Evolutionary conservation across 2,888 invertebrate species (phyloP).

Genomic region (Callyntrura sp.): DNA sequence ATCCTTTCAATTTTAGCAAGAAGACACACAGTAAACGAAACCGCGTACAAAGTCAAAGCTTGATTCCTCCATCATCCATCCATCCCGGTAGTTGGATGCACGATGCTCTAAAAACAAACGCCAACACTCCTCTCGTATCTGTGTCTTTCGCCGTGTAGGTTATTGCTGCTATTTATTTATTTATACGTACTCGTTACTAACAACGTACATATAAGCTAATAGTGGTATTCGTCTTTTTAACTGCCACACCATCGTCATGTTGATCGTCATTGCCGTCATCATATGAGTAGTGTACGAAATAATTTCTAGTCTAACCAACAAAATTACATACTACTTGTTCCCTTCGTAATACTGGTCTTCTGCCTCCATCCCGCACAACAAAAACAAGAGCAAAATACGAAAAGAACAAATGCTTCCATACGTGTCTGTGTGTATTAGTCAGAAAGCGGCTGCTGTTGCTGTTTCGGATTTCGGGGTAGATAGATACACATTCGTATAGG

Average conservation of each 20-base stretch:
- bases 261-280: not conserved
- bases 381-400: not conserved
- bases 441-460: not conserved
- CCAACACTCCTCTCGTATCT: not conserved
- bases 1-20: too few relatives aligned
- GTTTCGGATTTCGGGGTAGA: not conserved
- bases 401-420: not conserved
- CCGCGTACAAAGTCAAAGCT: conserved; percentile 11
- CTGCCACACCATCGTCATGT: not conserved
- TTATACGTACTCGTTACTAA: not conserved
- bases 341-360: too few relatives aligned
- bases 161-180: not conserved
- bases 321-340: not conserved
- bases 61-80: conserved; percentile 3
- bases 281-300: not conserved
- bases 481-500: not conserved
- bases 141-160: not conserved
- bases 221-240: too few relatives aligned
- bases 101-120: not conserved
- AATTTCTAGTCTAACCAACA: too few relatives aligned
- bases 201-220: too few relatives aligned
- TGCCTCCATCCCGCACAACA: not conserved
- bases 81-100: not conserved
- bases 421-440: not conserved
- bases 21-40: conserved; percentile 9